Conservation (phyloP, 1,140 invertebrate genomes). For the Sipha flava region DNA sequence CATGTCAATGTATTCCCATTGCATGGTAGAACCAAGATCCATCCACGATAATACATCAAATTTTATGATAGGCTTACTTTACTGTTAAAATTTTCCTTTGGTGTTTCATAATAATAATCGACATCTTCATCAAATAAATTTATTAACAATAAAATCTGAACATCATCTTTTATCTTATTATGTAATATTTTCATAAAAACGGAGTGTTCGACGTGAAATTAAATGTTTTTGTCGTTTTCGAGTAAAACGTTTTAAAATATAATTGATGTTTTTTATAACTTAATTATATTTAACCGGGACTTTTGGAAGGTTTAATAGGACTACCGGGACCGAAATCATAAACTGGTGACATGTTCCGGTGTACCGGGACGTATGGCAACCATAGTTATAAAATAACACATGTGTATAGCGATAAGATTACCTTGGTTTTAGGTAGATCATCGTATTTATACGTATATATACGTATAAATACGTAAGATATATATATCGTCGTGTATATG, state of each 20-base stretch:
- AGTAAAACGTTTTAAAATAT: not conserved
- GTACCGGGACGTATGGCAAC: constrained; percentile 8
- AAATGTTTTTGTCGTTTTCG: not conserved
- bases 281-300: not conserved
- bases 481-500: too few species aligned
- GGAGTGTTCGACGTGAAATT: not conserved
- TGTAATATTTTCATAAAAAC: not conserved
- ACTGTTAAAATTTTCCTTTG: not conserved
- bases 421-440: too few species aligned
- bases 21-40: not conserved
- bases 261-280: not conserved
- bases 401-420: too few species aligned
- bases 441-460: too few species aligned
- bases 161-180: not conserved
- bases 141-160: not conserved
- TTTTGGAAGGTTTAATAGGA: not conserved
- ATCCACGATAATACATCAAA: not conserved
- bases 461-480: too few species aligned
- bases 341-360: not conserved
- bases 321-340: not conserved
- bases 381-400: too few species aligned
- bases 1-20: too few species aligned
- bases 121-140: not conserved
- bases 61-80: not conserved
- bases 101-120: not conserved